phyloP scores from a whole-genome alignment of 92 coral and sea anemone species.

The Virgularia gustaviana region DNA sequence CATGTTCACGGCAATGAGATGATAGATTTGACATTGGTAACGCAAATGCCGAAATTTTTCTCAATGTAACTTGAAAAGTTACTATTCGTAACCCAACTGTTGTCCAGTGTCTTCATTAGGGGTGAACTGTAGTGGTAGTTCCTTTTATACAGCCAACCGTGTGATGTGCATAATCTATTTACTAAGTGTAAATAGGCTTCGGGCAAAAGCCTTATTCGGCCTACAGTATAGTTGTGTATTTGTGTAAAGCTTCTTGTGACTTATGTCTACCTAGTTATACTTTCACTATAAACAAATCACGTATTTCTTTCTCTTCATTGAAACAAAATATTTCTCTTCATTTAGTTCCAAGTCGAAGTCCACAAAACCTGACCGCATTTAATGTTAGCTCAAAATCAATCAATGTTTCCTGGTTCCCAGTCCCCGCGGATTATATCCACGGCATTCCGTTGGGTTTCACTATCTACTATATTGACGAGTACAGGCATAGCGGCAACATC shows the following conservation, averaged over 20 bases:
- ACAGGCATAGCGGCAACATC: neutral
- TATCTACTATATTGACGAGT: slow-evolving; percentile 7
- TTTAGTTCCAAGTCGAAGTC: slow-evolving; percentile 22
- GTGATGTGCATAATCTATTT: too few relatives aligned
- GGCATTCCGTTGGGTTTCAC: slow-evolving; percentile 52
- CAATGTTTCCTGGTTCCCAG: slow-evolving; percentile 49
- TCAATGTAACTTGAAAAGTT: too few relatives aligned
- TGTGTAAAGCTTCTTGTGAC: neutral
- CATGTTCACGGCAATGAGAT: too few relatives aligned
- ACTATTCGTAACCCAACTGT: too few relatives aligned
- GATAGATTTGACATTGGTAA: too few relatives aligned
- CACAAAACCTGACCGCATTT: neutral
- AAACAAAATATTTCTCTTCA: neutral
- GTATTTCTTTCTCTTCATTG: too few relatives aligned
- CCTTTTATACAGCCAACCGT: too few relatives aligned
- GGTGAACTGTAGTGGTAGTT: too few relatives aligned
- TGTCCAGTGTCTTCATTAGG: too few relatives aligned
- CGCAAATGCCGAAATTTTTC: too few relatives aligned
- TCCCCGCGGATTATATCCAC: slow-evolving; percentile 41
- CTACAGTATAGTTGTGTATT: neutral
- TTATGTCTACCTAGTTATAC: neutral
- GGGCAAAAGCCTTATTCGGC: neutral
- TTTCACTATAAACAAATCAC: too few relatives aligned
- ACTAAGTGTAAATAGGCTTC: too few relatives aligned
- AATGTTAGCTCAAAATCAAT: neutral